Base-by-base conservation (phyloP, 1,140 invertebrate species). In the Drosophila guanche region DNA sequence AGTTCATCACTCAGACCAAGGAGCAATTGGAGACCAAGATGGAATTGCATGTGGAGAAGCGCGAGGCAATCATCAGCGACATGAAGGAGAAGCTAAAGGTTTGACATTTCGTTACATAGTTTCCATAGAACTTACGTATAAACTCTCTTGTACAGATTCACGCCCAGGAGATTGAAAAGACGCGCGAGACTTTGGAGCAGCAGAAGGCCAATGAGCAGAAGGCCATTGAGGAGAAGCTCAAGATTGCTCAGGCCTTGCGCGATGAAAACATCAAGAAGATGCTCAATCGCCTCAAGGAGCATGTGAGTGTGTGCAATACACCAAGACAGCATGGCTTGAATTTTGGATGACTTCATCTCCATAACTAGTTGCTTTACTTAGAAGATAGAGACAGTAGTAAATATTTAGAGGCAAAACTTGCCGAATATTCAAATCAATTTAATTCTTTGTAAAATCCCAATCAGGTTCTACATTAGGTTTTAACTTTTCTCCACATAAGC, bases 1-100 rank as follows among this genome's bases (percentile, higher is more conserved):
- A 94, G 77, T 98, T 98, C 91, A 97, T 97, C 53, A 93, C 94
- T 63, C 93, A 95, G 71, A 97, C 97, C 22, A 95, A 96, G 91
- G 96, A 97, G 91, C 95, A 96, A 52, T 92, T 98, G 45, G 96
- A 97, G 86, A 94, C 96, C 48, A 98, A 98, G 92, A 97, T 98
- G 95, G 97, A 97, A 90, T 94, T 93, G 61, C 95, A 96, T 62
- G 95, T 95, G 81, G 97, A 96, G 88, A 98, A 98, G 81, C 93
- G 97, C 73, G 97, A 98, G 90, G 95, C 95, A 3, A 96, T 97
- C 89, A 96, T 98, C 80, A 95, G 94, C 70, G 96, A 97, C 84
- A 92, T 98, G 84, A 96, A 96, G 89, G 95, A 95, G 54, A 96
- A 97, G 89, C 94, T 98, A 62, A 97, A 97, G 93, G 97, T 96